phyloP scores from a whole-genome alignment of 2,113 vertebrate genomes.

The Eptatretus burgeri region DNA sequence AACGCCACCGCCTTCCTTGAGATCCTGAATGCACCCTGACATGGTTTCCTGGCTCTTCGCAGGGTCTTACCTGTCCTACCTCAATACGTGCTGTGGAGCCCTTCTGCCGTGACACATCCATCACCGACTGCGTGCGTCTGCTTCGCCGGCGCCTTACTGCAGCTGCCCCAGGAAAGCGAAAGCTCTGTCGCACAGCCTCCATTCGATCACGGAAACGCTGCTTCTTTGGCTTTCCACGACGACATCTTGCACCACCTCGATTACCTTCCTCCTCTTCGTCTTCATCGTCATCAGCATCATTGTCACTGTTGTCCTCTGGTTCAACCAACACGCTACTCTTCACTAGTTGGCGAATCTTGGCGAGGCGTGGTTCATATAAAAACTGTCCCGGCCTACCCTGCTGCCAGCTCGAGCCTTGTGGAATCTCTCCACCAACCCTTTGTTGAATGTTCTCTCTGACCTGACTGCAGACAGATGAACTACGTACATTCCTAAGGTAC shows the following conservation, averaged over 20 bases:
- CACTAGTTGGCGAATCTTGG: neutral
- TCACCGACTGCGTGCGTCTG: constrained; percentile 1
- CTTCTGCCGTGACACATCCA: constrained; percentile 2
- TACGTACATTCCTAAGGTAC: neutral
- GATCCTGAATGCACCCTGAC: neutral
- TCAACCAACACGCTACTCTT: neutral
- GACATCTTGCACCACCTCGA: neutral
- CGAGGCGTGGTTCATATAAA: neutral
- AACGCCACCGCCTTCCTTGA: neutral
- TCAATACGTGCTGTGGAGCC: neutral
- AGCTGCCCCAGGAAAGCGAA: neutral
- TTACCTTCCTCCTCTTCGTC: neutral
- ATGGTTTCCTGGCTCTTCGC: neutral
- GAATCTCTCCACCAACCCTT: neutral
- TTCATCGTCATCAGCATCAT: neutral
- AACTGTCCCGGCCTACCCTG: neutral
- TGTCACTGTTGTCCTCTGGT: neutral
- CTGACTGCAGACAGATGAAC: neutral
- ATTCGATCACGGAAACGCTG: constrained; percentile 4
- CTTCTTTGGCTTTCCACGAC: neutral
- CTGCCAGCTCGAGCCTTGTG: neutral
- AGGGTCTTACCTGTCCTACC: neutral
- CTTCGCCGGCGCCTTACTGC: neutral
- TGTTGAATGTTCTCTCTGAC: neutral
- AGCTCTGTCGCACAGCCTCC: constrained; percentile 2